Conservation (phyloP, 2,888 invertebrate species). For the Pecten maximus region DNA sequence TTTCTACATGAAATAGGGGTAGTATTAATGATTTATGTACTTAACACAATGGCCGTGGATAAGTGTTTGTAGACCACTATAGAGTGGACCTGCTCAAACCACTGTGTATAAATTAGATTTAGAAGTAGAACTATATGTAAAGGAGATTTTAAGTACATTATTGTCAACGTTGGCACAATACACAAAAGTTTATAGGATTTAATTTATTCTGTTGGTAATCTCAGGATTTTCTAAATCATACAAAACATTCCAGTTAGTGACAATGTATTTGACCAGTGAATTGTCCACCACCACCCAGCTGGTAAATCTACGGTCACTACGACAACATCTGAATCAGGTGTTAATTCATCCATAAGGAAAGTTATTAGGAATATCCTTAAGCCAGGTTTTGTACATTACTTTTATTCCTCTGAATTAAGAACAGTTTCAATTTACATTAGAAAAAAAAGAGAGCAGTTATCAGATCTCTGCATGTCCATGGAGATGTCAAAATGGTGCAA, state of each 20-base stretch:
- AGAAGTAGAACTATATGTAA: neutral
- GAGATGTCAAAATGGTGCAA: no score
- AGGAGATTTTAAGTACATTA: no score
- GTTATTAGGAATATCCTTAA: no score
- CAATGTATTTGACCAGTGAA: neutral
- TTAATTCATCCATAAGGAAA: no score
- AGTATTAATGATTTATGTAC: neutral
- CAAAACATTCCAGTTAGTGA: neutral
- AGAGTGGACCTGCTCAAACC: neutral
- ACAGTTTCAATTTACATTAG: no score
- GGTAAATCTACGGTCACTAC: no score
- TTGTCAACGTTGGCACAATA: neutral
- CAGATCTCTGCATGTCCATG: no score
- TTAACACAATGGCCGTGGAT: neutral
- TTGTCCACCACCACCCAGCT: no score
- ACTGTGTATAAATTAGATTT: neutral
- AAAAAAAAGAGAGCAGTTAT: no score
- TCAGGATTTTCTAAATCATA: neutral
- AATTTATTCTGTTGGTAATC: neutral
- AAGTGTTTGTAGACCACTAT: neutral
- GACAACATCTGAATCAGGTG: no score
- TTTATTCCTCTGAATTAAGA: no score
- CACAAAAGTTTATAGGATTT: neutral
- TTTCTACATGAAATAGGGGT: neutral
- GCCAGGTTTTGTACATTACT: no score